phyloP scores from a whole-genome alignment of 2,888 invertebrate species.

The Furcula furcula region DNA sequence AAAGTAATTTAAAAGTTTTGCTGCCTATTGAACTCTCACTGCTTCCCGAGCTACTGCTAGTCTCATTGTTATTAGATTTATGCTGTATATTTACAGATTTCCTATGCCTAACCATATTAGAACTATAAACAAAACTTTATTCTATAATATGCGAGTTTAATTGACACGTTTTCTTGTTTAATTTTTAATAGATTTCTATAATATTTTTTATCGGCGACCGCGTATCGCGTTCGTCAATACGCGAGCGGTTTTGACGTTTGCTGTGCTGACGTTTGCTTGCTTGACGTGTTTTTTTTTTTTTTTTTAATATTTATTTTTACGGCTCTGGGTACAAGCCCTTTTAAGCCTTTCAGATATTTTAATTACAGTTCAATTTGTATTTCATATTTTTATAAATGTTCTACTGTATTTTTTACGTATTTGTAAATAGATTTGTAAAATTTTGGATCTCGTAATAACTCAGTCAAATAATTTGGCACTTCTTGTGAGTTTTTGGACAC shows the following conservation, averaged over 20 bases:
- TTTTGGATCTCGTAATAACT: no score
- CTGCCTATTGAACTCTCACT: constrained; percentile 41
- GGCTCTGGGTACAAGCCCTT: no score
- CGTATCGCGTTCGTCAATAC: constrained; percentile 21
- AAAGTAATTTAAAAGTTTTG: constrained; percentile 43
- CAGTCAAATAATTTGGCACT: no score
- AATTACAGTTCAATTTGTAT: no score
- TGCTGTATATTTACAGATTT: constrained; percentile 44
- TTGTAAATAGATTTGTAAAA: no score
- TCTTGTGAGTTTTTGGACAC: no score
- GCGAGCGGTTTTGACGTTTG: constrained; percentile 23
- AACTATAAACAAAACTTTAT: constrained; percentile 15
- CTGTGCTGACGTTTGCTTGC: no score
- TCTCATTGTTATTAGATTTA: constrained; percentile 49
- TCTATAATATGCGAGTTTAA: constrained; percentile 26
- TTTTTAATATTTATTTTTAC: no score
- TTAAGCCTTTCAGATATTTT: no score
- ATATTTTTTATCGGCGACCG: constrained; percentile 19
- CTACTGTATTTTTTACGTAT: no score
- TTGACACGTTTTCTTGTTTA: constrained; percentile 37
- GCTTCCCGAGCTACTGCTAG: constrained; percentile 53
- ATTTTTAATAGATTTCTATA: constrained; percentile 21
- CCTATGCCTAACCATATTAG: constrained; percentile 59
- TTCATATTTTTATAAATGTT: no score
- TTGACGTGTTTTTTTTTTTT: no score